These are phyloP conservation scores for Drosophila fuyamai DNA, from an alignment of 1,140 invertebrate species.

Conservation along the genomic window DNA sequence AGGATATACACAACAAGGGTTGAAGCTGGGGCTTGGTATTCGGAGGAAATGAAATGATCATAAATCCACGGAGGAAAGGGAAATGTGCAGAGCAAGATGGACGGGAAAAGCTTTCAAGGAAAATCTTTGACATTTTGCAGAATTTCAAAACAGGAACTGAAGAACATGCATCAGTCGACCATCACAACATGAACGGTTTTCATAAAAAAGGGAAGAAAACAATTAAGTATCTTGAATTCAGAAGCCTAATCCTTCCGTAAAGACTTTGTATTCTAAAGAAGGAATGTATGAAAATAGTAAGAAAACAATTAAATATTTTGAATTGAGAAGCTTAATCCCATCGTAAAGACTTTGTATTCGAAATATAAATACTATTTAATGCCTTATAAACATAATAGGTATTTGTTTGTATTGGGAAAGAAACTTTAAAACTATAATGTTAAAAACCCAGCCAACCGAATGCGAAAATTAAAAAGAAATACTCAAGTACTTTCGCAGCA, in stretches of 20 bases:
- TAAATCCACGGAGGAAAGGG: conserved; percentile 16
- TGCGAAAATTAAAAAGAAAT: conserved; percentile 26
- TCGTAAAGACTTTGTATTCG: too few species aligned
- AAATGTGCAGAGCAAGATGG: conserved; percentile 20
- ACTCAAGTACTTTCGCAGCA: not conserved
- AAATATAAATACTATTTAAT: too few species aligned
- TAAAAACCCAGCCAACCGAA: conserved; percentile 5
- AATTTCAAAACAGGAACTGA: not conserved
- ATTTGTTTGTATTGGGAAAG: too few species aligned
- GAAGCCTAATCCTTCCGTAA: too few species aligned
- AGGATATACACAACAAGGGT: conserved; percentile 39
- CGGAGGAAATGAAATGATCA: conserved; percentile 39
- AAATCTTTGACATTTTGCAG: conserved; percentile 1
- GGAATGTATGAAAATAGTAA: too few species aligned
- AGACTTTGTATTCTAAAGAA: too few species aligned
- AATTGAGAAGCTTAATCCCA: too few species aligned
- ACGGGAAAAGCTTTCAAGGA: conserved; percentile 8
- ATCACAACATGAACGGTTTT: too few species aligned
- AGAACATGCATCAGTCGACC: not conserved
- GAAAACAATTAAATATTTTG: too few species aligned
- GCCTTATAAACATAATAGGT: too few species aligned
- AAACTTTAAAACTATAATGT: not conserved
- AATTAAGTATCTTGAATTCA: too few species aligned
- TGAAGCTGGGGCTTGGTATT: conserved; percentile 6
- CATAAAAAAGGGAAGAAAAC: too few species aligned